Evolutionary conservation across 2,888 invertebrate species (phyloP).

Genomic region (Ormyrus pomaceus): DNA sequence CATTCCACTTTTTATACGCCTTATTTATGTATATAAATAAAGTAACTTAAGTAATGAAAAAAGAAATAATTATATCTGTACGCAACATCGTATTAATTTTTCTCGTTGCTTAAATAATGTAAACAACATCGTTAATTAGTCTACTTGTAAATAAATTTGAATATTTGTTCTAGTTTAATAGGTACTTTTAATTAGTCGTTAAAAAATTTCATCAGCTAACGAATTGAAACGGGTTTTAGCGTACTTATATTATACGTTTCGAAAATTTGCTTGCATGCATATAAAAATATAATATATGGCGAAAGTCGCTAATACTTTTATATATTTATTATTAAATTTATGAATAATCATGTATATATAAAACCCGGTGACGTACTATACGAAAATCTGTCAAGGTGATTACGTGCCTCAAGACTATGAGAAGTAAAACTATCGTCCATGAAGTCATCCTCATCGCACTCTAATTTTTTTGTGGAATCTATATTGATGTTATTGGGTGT

Average conservation of each 20-base stretch:
- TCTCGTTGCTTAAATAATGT: constrained; percentile 17
- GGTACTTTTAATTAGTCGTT: constrained; percentile 34
- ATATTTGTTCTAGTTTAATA: constrained; percentile 38
- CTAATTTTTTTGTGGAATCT: constrained; percentile 51
- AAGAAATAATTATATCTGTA: constrained; percentile 5
- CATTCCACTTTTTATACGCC: constrained; percentile 58
- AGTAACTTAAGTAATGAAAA: constrained; percentile 22
- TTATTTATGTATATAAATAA: constrained; percentile 62
- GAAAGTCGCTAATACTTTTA: constrained; percentile 31
- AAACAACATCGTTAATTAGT: constrained; percentile 19
- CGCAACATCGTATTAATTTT: constrained; percentile 10
- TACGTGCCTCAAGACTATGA: constrained; percentile 54
- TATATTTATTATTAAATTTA: constrained; percentile 37
- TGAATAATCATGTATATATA: constrained; percentile 43
- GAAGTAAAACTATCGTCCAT: constrained; percentile 63
- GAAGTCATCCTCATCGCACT: constrained; percentile 64
- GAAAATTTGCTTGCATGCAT: constrained; percentile 34
- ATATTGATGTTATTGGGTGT: constrained; percentile 29
- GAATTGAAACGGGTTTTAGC: constrained; percentile 19
- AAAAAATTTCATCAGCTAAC: constrained; percentile 19
- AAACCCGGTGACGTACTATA: constrained; percentile 65
- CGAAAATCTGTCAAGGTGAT: constrained; percentile 60
- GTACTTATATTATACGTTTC: not conserved
- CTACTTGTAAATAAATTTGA: constrained; percentile 48
- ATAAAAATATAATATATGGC: constrained; percentile 32